Conservation (phyloP, 1,140 invertebrate genomes). For the Bombus breviceps region DNA sequence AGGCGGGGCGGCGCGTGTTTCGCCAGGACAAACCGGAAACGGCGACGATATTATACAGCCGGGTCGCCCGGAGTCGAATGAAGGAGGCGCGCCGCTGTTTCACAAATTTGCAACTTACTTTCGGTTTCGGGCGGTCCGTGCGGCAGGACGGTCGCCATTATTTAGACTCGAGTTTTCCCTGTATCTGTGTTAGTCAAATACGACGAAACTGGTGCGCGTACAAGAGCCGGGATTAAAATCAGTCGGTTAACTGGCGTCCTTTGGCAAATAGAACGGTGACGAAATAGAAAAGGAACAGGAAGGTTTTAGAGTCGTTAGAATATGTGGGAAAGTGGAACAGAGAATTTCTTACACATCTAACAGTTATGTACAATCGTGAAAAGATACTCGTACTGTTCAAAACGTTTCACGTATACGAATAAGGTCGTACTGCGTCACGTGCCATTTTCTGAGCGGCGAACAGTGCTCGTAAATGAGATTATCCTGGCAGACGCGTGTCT, state of each 20-base stretch:
- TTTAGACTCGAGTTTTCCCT: slow-evolving; percentile 35
- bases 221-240: slow-evolving; percentile 35
- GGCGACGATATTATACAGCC: slow-evolving; percentile 42
- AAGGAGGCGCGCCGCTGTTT: slow-evolving; percentile 45
- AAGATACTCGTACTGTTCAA: too few relatives aligned
- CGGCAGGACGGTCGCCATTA: slow-evolving; percentile 1
- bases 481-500: too few relatives aligned
- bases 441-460: too few relatives aligned
- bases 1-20: slow-evolving; percentile 2
- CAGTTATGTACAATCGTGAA: too few relatives aligned
- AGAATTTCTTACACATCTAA: too few relatives aligned
- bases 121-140: slow-evolving; percentile 39
- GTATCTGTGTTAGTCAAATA: slow-evolving; percentile 50
- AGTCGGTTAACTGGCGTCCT: neutral
- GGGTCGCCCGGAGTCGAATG: neutral
- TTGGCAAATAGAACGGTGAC: too few relatives aligned
- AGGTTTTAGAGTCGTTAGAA: too few relatives aligned
- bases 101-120: slow-evolving; percentile 64
- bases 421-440: too few relatives aligned
- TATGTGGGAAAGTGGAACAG: too few relatives aligned
- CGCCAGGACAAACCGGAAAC: slow-evolving; percentile 9
- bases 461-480: too few relatives aligned
- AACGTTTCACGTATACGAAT: too few relatives aligned
- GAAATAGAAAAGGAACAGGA: neutral
- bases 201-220: neutral